Evolutionary conservation across 2,888 invertebrate genomes (phyloP).

Genomic region (Apodemia hepburni): DNA sequence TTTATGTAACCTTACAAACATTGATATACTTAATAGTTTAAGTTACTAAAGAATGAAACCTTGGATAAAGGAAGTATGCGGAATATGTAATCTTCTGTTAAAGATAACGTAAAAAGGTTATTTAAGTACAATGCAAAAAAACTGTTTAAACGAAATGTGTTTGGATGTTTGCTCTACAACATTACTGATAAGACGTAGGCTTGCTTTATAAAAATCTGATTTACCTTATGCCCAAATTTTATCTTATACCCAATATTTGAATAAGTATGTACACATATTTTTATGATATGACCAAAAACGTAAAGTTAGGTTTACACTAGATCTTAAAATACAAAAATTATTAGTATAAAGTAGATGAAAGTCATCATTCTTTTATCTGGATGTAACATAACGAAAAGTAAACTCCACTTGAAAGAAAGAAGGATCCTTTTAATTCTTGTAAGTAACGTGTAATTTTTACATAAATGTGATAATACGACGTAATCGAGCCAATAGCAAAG

Average conservation of each 20-base stretch:
- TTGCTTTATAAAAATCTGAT: not conserved
- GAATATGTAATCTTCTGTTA: not conserved
- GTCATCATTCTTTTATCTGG: too few species aligned
- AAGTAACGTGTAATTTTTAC: too few species aligned
- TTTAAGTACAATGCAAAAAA: slow-evolving; percentile 5
- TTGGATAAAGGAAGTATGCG: not conserved
- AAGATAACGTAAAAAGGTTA: slow-evolving; percentile 3
- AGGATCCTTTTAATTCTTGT: too few species aligned
- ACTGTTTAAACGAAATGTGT: slow-evolving; percentile 21
- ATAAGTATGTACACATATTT: not conserved
- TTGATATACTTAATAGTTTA: not conserved
- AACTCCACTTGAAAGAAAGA: too few species aligned
- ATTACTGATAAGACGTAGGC: slow-evolving; percentile 5
- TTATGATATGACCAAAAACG: not conserved
- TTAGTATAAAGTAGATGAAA: too few species aligned
- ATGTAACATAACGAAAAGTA: too few species aligned
- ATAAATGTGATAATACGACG: too few species aligned
- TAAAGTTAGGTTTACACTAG: not conserved
- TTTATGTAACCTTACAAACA: not conserved
- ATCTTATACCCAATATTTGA: not conserved
- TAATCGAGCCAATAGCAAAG: too few species aligned
- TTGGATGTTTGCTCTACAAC: slow-evolving; percentile 28
- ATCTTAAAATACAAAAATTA: too few species aligned
- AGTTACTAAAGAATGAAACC: slow-evolving; percentile 2
- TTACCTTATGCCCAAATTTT: not conserved